Base-by-base conservation (phyloP, 2,888 invertebrate species). In the Lysandra bellargus region DNA sequence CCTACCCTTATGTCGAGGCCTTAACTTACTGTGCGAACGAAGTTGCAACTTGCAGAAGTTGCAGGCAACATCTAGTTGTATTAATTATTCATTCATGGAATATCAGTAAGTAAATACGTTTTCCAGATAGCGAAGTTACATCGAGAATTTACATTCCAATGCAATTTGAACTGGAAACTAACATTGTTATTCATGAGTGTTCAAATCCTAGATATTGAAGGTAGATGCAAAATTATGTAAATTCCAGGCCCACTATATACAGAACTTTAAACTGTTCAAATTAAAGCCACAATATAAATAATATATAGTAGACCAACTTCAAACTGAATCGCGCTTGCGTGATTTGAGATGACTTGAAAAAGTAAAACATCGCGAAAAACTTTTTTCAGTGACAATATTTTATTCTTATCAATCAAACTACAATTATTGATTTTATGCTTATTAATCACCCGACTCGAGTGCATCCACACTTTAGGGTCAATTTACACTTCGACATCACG, bases 191-290 rank as follows among this genome's bases (percentile, higher is more conserved):
- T 69, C 69, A 69, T 14, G 69, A 69, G 30, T 64, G 69, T 37
- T 69, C 69, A 33, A 69, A 69, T 69, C 33, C 69, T 69, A 69
- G 69, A 69, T 23, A 69, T 69, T 69, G 69, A 37, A 37, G 69
- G 33, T 37, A 37, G 69, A 69, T 69, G 69, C 69, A 69, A 69
- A 69, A 37, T 37, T 37, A 69, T 69, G 69, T 33, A 69, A 69
- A 69, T 69, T 33, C 69, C 64, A 17, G 33, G 69, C 69, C 17
- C 33, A 37, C 69, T 69, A 17, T 69, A 69, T 37, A 37, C 33
- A 69, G 69, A 69, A 69, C 17, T 69, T 30, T 4, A n/a, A 12
- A 30, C 30, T 69, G 33, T 30, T 30, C 30, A 4, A 1, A 12
- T 6, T 9, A 23, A 7, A 1, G 61, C 61, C 17, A 17, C 57